A percentile compares a stretch with the other conserved stretches of the same genome.
Evolutionary conservation across 2,113 vertebrate genomes (phyloP).

Genomic region (Scatophagus argus): DNA sequence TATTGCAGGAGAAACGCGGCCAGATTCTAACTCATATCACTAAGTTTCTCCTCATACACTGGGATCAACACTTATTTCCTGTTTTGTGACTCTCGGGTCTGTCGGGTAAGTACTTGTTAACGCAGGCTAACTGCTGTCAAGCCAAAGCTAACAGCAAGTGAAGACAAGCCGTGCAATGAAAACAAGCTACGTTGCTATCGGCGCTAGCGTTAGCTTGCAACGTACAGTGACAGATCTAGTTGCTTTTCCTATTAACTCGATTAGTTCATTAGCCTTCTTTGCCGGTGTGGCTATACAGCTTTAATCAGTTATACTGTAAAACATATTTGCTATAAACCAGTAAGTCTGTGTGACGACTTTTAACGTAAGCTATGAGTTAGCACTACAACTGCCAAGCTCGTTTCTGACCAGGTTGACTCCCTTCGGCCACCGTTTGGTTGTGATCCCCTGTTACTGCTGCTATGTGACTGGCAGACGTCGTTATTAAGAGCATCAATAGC

Average conservation of each 20-base stretch:
- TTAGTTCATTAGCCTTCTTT: neutral
- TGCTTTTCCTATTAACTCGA: neutral
- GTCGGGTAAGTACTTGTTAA: constrained; percentile 49
- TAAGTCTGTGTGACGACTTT: neutral
- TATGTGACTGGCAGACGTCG: neutral
- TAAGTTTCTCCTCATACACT: neutral
- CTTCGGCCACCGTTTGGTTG: neutral
- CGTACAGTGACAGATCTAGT: neutral
- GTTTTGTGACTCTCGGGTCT: neutral
- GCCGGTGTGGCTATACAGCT: neutral
- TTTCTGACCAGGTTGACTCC: neutral
- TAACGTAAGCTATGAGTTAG: neutral
- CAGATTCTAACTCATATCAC: neutral
- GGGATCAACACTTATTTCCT: neutral
- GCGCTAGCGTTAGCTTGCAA: constrained; percentile 30
- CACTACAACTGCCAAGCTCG: neutral
- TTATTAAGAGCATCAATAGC: no score
- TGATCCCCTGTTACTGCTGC: neutral
- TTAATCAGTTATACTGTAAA: no score
- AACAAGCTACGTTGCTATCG: constrained; percentile 35
- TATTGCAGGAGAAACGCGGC: neutral
- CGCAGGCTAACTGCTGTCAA: constrained; percentile 2
- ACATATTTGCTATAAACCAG: neutral
- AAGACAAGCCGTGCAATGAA: constrained; percentile 10
- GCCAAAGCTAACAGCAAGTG: neutral